These are phyloP conservation scores for Dasysyrphus tricinctus DNA, from an alignment of 2,888 invertebrate species.

Conservation along the genomic window DNA sequence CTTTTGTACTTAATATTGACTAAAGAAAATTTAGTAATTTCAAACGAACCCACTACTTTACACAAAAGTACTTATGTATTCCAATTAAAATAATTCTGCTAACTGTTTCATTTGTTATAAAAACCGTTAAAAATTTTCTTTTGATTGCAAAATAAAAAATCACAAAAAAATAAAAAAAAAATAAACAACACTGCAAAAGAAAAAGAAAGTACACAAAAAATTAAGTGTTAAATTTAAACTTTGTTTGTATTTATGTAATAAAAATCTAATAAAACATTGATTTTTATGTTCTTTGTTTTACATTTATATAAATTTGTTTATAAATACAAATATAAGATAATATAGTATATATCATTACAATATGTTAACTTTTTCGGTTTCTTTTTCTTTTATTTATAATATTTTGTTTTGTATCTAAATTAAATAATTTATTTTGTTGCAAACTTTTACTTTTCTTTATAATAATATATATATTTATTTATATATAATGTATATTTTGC, in stretches of 20 bases:
- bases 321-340: slow-evolving; percentile 78
- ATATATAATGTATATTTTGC: slow-evolving; percentile 51
- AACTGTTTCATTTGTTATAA: too few species aligned
- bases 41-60: too few species aligned
- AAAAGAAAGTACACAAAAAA: slow-evolving; percentile 52
- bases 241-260: slow-evolving; percentile 65
- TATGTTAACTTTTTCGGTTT: slow-evolving; percentile 77
- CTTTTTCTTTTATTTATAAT: slow-evolving; percentile 68
- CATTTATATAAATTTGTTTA: slow-evolving; percentile 77
- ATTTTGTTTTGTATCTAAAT: slow-evolving; percentile 63
- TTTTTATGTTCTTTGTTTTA: slow-evolving; percentile 54
- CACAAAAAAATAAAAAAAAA: not conserved
- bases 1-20: too few species aligned
- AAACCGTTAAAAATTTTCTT: too few species aligned
- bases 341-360: slow-evolving; percentile 76
- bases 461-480: slow-evolving; percentile 12
- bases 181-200: slow-evolving; percentile 65
- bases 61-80: too few species aligned
- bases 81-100: too few species aligned
- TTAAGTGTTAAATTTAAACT: slow-evolving; percentile 42
- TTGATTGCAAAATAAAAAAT: slow-evolving; percentile 3
- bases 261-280: slow-evolving; percentile 59
- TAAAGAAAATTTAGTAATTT: too few species aligned
- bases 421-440: slow-evolving; percentile 59
- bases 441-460: slow-evolving; percentile 45